A percentile compares a stretch with the other conserved stretches of the same genome.
Evolutionary conservation across 2,888 invertebrate species (phyloP).

Genomic region (Leptinotarsa peninsularis): DNA sequence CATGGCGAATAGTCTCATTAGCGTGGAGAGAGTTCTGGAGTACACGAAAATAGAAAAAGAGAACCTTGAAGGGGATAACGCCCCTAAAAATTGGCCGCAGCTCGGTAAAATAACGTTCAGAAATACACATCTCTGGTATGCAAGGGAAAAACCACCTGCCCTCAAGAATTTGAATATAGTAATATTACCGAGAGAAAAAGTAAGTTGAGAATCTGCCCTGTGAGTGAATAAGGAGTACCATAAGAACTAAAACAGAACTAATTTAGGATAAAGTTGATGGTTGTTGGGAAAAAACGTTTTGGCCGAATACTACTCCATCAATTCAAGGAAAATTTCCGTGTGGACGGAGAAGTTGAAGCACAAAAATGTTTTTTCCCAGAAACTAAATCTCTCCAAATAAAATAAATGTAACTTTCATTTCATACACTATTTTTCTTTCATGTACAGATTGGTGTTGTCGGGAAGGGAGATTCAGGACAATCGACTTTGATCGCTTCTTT

Average conservation of each 20-base stretch:
- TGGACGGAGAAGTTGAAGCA: too few species aligned
- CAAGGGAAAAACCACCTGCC: slow-evolving; percentile 73
- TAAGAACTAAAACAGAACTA: neutral
- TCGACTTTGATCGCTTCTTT: slow-evolving; percentile 84
- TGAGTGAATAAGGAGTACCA: neutral
- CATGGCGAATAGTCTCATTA: slow-evolving; percentile 80
- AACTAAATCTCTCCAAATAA: too few species aligned
- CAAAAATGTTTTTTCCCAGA: too few species aligned
- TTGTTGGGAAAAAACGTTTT: too few species aligned
- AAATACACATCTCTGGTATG: slow-evolving; percentile 75
- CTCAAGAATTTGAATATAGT: slow-evolving; percentile 75
- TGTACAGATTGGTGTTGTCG: slow-evolving; percentile 61
- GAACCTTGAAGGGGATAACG: slow-evolving; percentile 70
- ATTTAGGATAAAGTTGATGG: too few species aligned
- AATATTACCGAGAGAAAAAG: slow-evolving; percentile 76
- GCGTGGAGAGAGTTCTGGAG: slow-evolving; percentile 83
- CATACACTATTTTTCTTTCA: neutral
- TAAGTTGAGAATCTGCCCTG: slow-evolving; percentile 52
- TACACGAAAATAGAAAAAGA: slow-evolving; percentile 82
- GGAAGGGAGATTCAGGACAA: slow-evolving; percentile 70
- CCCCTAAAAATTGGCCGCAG: slow-evolving; percentile 73
- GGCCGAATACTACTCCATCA: too few species aligned
- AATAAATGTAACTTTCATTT: too few species aligned
- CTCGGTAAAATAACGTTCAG: slow-evolving; percentile 72
- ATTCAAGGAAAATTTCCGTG: too few species aligned